Evolutionary conservation across 2,888 invertebrate species (phyloP), one percentile per base, ranked within the genome.

Genomic region (Carcina quercana): DNA sequence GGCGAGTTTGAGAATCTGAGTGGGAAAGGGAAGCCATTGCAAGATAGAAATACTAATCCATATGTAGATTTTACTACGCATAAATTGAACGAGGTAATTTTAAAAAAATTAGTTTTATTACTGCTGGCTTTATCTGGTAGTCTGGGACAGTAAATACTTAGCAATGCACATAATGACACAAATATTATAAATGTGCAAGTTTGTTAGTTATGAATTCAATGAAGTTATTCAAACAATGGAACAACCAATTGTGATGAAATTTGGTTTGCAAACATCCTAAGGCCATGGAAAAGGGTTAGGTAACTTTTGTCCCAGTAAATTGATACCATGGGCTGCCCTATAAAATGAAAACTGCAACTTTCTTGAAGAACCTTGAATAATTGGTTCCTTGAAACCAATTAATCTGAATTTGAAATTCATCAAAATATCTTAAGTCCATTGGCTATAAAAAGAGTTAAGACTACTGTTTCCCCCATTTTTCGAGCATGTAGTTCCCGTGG

Each of bases 61-160:
- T 93, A 94, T 68, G 89, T 96, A 5, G 96, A 97, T 73, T 92
- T 91, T 59, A 91, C 91, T 1, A 96, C 96, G 0, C 93, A 95
- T 60, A 94, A 94, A 69, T 62, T 94, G 32, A 94, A 94, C 79
- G 89, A 92, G 85, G 91, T 90, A 59, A 43, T 49, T 39, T 15
- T 29, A 20, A 13, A 15, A 13, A 13, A 15, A 7, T 13, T 12
- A 25, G 5, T 13, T 12, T 13, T n/a, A n/a, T n/a, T n/a, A n/a
- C n/a, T n/a, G n/a, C n/a, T 7, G 7, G 17, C 7, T 17, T 5
- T 17, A 5, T 7, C 7, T 17, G 7, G 5, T 7, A 17, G 7
- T 7, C 17, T 5, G 5, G 5, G 17, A 5, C 7, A 7, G 5
- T 17, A 7, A 17, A 17, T 17, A 17, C 17, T 5, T 17, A 17